A percentile compares a stretch with the other conserved stretches of the same genome.
Conservation (phyloP, 2,888 invertebrate species). For the Vanessa cardui region DNA sequence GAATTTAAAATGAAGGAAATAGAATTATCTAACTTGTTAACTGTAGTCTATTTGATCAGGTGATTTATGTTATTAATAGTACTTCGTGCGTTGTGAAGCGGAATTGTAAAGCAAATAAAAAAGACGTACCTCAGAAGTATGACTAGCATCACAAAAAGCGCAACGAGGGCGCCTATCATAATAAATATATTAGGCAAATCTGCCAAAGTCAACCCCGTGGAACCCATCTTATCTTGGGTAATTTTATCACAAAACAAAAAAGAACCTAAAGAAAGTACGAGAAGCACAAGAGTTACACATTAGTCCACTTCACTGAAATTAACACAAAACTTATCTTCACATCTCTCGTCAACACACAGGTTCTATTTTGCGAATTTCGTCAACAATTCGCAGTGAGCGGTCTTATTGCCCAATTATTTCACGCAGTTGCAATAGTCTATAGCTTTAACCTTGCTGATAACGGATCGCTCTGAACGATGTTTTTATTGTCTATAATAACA, state of each 20-base stretch:
- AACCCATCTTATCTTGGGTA: slow-evolving; percentile 60
- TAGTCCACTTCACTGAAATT: slow-evolving; percentile 53
- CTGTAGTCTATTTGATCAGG: slow-evolving; percentile 3
- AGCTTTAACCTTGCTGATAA: slow-evolving; percentile 44
- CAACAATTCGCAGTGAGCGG: slow-evolving; percentile 33
- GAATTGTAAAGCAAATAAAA: slow-evolving; percentile 11
- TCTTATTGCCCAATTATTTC: slow-evolving; percentile 43
- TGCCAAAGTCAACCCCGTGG: slow-evolving; percentile 85
- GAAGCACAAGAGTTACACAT: slow-evolving; percentile 55
- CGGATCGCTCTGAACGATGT: slow-evolving; percentile 45
- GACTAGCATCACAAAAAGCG: slow-evolving; percentile 88
- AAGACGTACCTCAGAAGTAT: slow-evolving; percentile 86
- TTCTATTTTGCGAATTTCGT: slow-evolving; percentile 49
- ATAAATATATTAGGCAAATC: slow-evolving; percentile 90
- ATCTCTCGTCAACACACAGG: slow-evolving; percentile 29
- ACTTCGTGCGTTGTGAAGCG: not conserved
- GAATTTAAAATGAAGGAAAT: slow-evolving; percentile 5
- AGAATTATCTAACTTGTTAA: slow-evolving; percentile 10
- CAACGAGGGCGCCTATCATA: slow-evolving; percentile 87
- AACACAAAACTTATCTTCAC: slow-evolving; percentile 46
- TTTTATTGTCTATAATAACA: slow-evolving; percentile 58
- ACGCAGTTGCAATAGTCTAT: slow-evolving; percentile 52
- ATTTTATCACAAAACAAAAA: slow-evolving; percentile 54
- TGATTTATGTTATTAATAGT: slow-evolving; percentile 18
- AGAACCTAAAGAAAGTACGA: slow-evolving; percentile 52